Evolutionary conservation across 2,113 vertebrate genomes (phyloP).

Genomic region (Microcebus lehilahytsara): DNA sequence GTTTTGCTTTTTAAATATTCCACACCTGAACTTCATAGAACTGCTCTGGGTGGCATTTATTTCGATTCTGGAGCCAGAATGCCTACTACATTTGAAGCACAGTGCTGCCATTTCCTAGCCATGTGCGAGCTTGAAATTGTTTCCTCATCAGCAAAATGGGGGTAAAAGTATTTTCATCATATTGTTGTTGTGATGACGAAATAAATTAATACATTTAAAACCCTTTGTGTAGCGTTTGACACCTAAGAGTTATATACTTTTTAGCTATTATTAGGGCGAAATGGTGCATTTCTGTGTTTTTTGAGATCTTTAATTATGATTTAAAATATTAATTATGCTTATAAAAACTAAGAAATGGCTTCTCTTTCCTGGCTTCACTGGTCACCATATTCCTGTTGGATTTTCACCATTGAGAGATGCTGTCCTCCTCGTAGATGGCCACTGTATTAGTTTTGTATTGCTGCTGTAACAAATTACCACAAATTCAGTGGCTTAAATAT

Average conservation of each 20-base stretch:
- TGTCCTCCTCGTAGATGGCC: neutral
- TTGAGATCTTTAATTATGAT: neutral
- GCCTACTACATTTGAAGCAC: neutral
- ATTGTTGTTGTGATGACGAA: neutral
- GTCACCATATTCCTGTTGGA: neutral
- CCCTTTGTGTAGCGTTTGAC: neutral
- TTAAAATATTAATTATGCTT: slow-evolving; percentile 14
- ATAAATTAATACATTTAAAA: neutral
- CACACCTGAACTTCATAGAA: neutral
- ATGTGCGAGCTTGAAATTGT: neutral
- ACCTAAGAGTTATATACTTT: neutral
- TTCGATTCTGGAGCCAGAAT: neutral
- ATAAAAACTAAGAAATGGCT: neutral
- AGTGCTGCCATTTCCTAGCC: neutral
- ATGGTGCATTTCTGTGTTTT: neutral
- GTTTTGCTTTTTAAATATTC: neutral
- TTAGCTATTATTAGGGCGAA: neutral
- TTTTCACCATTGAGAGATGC: neutral
- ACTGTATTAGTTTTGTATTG: slow-evolving; percentile 4
- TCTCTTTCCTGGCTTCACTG: neutral
- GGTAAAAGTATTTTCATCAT: slow-evolving; percentile 19
- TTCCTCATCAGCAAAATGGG: neutral
- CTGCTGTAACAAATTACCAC: neutral
- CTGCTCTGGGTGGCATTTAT: neutral
- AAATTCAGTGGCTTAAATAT: neutral